phyloP scores from a whole-genome alignment of 1,140 invertebrate genomes.

The Bombus terrestris region DNA sequence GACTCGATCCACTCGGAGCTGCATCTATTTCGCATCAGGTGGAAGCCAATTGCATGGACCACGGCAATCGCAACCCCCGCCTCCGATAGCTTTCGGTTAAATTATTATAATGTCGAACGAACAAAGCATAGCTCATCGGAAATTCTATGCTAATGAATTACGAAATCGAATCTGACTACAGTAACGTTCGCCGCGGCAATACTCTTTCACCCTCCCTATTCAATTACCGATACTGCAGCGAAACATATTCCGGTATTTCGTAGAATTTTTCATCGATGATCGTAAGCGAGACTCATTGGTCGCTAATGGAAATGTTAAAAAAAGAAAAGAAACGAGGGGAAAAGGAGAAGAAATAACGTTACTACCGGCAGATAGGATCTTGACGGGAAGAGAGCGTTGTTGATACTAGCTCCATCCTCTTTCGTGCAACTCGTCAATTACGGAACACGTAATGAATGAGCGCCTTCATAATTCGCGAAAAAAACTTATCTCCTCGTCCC shows the following conservation, averaged over 20 bases:
- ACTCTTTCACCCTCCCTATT: neutral
- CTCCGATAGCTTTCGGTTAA: constrained; percentile 38
- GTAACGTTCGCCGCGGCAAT: constrained; percentile 5
- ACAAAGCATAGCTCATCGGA: constrained; percentile 55
- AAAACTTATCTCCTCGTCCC: constrained; percentile 60
- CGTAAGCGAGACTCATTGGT: neutral
- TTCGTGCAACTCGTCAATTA: constrained; percentile 61
- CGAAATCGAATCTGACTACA: constrained; percentile 46
- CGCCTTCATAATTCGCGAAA: constrained; percentile 58
- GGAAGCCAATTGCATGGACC: constrained; percentile 54
- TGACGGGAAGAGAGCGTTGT: constrained; percentile 45
- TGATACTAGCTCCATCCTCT: constrained; percentile 32
- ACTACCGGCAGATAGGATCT: constrained; percentile 18
- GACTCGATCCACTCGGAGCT: constrained; percentile 51
- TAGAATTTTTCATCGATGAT: neutral
- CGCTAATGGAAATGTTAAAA: neutral
- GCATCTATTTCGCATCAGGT: constrained; percentile 66
- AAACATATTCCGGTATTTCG: neutral
- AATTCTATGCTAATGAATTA: constrained; percentile 67
- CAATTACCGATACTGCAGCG: constrained; percentile 4
- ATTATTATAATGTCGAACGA: constrained; percentile 63
- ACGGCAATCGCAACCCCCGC: constrained; percentile 43
- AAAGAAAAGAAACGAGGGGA: no score
- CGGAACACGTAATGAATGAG: constrained; percentile 63
- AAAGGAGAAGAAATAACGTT: neutral